These are phyloP conservation scores for Drosophila eohydei DNA, from an alignment of 2,888 invertebrate species.

Conservation along the genomic window DNA sequence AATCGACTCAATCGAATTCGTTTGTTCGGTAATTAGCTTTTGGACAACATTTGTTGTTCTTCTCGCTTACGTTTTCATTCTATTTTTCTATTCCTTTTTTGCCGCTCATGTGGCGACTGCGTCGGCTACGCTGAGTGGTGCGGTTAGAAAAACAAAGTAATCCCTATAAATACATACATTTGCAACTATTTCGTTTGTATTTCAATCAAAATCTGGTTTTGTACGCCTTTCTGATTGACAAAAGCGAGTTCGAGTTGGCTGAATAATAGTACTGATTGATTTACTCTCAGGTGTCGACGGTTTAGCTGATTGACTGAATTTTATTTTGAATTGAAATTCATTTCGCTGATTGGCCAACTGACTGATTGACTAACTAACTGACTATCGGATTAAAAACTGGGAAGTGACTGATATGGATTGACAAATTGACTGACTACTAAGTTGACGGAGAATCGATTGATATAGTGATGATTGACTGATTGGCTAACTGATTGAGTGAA, in stretches of 20 bases:
- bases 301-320: background rate
- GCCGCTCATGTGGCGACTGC: constrained; percentile 4
- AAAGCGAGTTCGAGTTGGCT: background rate
- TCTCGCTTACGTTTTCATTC: constrained; percentile 19
- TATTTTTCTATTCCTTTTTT: constrained; percentile 4
- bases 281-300: background rate
- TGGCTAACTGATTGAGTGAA: background rate
- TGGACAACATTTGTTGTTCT: constrained; percentile 61
- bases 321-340: background rate
- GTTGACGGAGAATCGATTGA: too few relatives aligned
- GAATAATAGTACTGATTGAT: background rate
- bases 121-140: constrained; percentile 1
- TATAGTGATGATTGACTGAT: background rate
- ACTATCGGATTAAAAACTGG: background rate
- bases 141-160: constrained; percentile 46
- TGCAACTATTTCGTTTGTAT: constrained; percentile 1
- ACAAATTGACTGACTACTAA: background rate
- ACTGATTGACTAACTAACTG: background rate
- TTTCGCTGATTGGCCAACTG: background rate
- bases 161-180: constrained; percentile 45
- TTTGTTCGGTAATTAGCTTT: constrained; percentile 80
- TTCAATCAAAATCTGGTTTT: constrained; percentile 12
- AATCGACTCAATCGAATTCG: constrained; percentile 74
- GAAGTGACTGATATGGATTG: background rate
- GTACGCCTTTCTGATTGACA: background rate